Evolutionary conservation across 2,888 invertebrate genomes (phyloP), one percentile per base, ranked within the genome.

Genomic region (Cheilosia grossa): DNA sequence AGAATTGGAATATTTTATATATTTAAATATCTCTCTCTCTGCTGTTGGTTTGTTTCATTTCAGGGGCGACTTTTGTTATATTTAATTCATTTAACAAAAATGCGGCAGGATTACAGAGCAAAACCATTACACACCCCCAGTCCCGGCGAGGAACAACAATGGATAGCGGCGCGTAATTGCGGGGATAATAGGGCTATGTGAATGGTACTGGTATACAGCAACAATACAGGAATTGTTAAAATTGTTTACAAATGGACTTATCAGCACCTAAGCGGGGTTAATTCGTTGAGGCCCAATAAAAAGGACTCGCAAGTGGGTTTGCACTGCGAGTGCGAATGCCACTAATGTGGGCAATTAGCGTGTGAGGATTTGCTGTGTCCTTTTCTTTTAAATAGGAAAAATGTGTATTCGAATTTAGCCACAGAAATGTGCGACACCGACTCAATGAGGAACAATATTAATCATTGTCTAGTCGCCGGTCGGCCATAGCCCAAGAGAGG

Each of bases 221-320:
- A 72, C 72, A 42, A 51, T 49, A 56, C 33, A 58, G 49, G 63
- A 72, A 85, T 85, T 85, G 85, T 85, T 85, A 40, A 72, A 85
- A 85, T 85, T 85, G 85, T 85, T 85, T 85, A 81, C 85, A 85
- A 85, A 85, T 85, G 75, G 85, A 85, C 85, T 85, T 85, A 85
- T 85, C 85, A 61, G 67, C 85, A 73, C 85, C 70, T 85, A 77
- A 81, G 85, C 81, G 51, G 75, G 81, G 85, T 85, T 85, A 81
- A 85, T 85, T 77, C 67, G 44, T 56, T 33, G n/a, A 53, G 40
- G 64, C 63, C 69, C 51, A 63, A 47, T 53, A 63, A 42, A 54
- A 74, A 59, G 74, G 80, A 69, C 59, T 69, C 30, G 67, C 64
- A 63, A 54, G 58, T 44, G 51, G 56, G 13, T 64, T 53, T 17